Evolutionary conservation across 2,888 invertebrate genomes (phyloP).

Genomic region (Phyllotreta striolata): DNA sequence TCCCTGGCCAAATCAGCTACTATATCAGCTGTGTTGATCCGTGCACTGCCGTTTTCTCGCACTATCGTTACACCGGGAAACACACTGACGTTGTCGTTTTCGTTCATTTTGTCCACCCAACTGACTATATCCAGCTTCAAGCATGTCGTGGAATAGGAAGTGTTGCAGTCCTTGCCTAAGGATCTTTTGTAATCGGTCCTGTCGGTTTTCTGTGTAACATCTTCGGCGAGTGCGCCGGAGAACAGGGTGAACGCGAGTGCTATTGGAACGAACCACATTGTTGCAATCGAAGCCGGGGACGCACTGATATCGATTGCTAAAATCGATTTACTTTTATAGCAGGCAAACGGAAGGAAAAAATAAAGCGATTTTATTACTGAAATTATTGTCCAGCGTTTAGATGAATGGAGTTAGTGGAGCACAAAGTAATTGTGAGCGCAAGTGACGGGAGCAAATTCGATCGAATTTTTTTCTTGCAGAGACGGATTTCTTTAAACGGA

Average conservation of each 20-base stretch:
- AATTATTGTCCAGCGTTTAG: constrained; percentile 46
- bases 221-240: constrained; percentile 71
- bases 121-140: constrained; percentile 78
- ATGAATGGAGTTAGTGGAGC: constrained; percentile 60
- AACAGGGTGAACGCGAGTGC: constrained; percentile 28
- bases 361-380: constrained; percentile 43
- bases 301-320: constrained; percentile 44
- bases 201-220: constrained; percentile 49
- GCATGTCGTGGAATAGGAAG: constrained; percentile 73
- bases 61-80: constrained; percentile 77
- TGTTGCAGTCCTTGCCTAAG: constrained; percentile 63
- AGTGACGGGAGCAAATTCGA: constrained; percentile 53
- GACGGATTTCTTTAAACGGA: constrained; percentile 25
- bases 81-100: constrained; percentile 71
- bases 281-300: constrained; percentile 9
- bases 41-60: constrained; percentile 63
- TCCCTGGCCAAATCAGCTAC: constrained; percentile 76
- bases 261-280: constrained; percentile 34
- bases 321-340: constrained; percentile 48
- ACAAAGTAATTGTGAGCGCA: constrained; percentile 58
- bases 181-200: constrained; percentile 43
- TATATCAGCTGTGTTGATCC: constrained; percentile 69
- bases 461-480: constrained; percentile 42
- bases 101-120: constrained; percentile 75
- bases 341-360: constrained; percentile 37